Conservation (phyloP, 1,140 invertebrate genomes). For the Aphelenchoides besseyi region DNA sequence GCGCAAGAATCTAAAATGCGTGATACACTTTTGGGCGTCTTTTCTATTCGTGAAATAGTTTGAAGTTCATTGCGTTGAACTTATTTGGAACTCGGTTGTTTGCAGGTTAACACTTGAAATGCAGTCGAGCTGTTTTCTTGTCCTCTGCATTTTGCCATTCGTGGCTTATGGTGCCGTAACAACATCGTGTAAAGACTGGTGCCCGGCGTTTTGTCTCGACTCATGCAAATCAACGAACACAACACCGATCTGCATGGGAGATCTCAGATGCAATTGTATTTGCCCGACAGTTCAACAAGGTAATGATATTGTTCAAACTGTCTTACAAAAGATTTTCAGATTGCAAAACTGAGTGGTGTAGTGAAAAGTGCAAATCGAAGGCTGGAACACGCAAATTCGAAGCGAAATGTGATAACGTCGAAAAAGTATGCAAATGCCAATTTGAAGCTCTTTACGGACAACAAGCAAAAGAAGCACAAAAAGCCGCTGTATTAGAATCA, state of each 20-base stretch:
- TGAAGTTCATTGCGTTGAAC: too few relatives aligned
- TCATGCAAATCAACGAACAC: not conserved
- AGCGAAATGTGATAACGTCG: slow-evolving; percentile 3
- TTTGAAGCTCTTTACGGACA: not conserved
- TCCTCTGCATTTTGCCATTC: not conserved
- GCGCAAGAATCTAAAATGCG: too few relatives aligned
- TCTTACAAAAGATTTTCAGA: not conserved
- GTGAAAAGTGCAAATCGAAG: not conserved
- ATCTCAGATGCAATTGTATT: not conserved
- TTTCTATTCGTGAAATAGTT: too few relatives aligned
- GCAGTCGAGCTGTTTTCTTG: not conserved
- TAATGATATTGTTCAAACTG: not conserved
- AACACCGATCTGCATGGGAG: not conserved
- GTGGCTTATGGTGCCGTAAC: not conserved
- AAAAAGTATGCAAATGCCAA: slow-evolving; percentile 5
- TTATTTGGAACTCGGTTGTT: too few relatives aligned
- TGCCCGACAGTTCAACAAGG: not conserved
- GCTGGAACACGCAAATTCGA: not conserved
- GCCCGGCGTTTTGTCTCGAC: not conserved
- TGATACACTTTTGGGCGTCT: too few relatives aligned
- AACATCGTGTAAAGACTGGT: not conserved
- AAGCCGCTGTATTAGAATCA: not conserved
- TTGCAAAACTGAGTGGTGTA: not conserved
- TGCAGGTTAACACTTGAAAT: too few relatives aligned
- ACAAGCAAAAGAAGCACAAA: not conserved